phyloP scores from a whole-genome alignment of 2,888 invertebrate genomes.

The Lasioglossum villosulum region DNA sequence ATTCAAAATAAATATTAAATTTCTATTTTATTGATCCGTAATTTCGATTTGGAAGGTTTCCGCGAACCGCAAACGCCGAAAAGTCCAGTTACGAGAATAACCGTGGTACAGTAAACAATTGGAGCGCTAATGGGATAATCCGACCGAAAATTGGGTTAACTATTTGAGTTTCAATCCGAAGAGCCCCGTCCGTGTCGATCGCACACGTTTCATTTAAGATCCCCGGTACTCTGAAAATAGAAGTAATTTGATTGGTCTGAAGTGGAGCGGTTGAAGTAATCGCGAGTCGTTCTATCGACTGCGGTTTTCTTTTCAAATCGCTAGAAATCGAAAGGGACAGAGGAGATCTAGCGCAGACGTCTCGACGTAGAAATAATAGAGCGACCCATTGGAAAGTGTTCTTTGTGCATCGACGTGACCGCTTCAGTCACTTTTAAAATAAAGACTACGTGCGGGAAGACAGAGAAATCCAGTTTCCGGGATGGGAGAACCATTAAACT shows the following conservation, averaged over 20 bases:
- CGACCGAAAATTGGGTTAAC: slow-evolving; percentile 10
- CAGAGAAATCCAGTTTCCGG: neutral
- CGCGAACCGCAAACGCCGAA: neutral
- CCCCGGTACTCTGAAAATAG: too few relatives aligned
- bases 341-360: neutral
- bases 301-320: neutral
- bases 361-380: neutral
- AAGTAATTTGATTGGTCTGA: neutral
- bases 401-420: neutral
- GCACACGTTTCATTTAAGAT: neutral
- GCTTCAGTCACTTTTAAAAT: neutral
- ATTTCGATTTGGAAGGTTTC: neutral
- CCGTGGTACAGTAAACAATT: neutral
- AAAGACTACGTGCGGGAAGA: neutral
- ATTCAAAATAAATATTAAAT: neutral
- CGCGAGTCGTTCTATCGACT: neutral
- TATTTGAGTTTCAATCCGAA: neutral
- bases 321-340: neutral
- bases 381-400: neutral
- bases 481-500: neutral
- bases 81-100: neutral
- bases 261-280: neutral
- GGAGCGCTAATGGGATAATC: neutral
- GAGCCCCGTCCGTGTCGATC: neutral
- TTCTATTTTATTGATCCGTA: neutral